A percentile compares a stretch with the other conserved stretches of the same genome.
Conservation (phyloP, 2,888 invertebrate genomes). For the Dryobotodes eremita region DNA sequence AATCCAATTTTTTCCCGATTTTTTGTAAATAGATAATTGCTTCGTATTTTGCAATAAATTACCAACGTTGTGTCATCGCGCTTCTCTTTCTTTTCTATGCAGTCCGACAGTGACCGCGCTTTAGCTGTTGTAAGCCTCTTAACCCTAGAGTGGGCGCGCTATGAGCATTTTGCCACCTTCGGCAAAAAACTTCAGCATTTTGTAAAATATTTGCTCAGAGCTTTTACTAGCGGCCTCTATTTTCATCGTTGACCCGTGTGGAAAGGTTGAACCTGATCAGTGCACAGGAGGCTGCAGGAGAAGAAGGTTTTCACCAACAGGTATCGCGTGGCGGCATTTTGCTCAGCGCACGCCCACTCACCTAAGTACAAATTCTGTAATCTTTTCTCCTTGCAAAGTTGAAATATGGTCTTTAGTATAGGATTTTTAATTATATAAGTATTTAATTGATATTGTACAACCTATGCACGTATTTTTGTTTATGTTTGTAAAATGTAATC, state of each 20-base stretch:
- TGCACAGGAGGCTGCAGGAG: too few species aligned
- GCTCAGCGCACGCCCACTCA: neutral
- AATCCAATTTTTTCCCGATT: too few species aligned
- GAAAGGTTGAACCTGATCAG: neutral
- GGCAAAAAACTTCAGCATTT: neutral
- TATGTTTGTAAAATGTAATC: neutral
- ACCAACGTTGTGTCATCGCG: too few species aligned
- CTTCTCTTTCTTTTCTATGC: too few species aligned
- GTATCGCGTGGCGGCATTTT: neutral
- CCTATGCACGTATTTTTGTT: neutral
- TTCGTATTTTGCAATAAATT: too few species aligned
- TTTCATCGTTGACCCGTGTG: neutral
- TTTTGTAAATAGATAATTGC: too few species aligned
- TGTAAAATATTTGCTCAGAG: neutral
- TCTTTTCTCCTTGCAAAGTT: too few species aligned
- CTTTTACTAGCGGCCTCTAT: neutral
- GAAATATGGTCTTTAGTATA: too few species aligned
- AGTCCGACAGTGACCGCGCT: too few species aligned
- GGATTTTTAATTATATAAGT: too few species aligned
- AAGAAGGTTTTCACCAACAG: neutral
- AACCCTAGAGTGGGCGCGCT: neutral
- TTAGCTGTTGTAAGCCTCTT: too few species aligned
- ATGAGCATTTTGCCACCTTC: neutral
- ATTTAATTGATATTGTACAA: too few species aligned
- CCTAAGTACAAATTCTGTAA: neutral